Conservation (phyloP, 2,888 invertebrate species). For the Aphidius colemani region DNA sequence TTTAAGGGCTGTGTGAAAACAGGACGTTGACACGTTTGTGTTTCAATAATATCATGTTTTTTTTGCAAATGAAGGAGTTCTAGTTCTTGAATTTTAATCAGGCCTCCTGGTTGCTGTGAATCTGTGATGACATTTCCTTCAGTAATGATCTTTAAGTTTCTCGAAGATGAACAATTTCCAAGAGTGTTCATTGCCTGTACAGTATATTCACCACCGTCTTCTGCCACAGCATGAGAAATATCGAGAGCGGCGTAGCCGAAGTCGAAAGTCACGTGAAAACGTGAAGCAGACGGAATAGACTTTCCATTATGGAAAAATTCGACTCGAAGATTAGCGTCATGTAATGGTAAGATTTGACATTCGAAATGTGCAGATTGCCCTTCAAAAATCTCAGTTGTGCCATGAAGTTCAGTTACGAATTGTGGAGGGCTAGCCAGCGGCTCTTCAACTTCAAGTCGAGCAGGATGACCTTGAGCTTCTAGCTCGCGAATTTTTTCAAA, state of each 20-base stretch:
- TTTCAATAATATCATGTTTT: constrained; percentile 79
- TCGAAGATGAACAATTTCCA: constrained; percentile 85
- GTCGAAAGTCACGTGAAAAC: constrained; percentile 95
- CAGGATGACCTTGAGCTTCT: constrained; percentile 84
- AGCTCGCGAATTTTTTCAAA: constrained; percentile 87
- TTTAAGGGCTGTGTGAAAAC: constrained; percentile 94
- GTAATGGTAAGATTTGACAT: constrained; percentile 88
- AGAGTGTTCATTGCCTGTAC: constrained; percentile 90
- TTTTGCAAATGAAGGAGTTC: constrained; percentile 82
- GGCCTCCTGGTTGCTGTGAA: constrained; percentile 91
- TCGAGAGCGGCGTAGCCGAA: constrained; percentile 97
- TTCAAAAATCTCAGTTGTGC: constrained; percentile 86
- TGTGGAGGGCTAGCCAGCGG: constrained; percentile 79
- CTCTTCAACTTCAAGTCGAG: constrained; percentile 82
- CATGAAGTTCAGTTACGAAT: constrained; percentile 82
- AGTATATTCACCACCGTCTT: constrained; percentile 95
- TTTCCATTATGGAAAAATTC: constrained; percentile 93
- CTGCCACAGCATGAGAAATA: constrained; percentile 90
- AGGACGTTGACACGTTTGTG: constrained; percentile 85
- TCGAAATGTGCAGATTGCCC: constrained; percentile 96
- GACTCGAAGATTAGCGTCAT: constrained; percentile 86
- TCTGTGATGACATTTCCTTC: constrained; percentile 85
- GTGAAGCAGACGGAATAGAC: constrained; percentile 84
- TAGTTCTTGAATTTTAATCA: constrained; percentile 87
- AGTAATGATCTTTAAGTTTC: constrained; percentile 80